Evolutionary conservation across 2,113 vertebrate genomes (phyloP), one percentile per base, ranked within the genome.

Genomic region (Crotalus helleri): DNA sequence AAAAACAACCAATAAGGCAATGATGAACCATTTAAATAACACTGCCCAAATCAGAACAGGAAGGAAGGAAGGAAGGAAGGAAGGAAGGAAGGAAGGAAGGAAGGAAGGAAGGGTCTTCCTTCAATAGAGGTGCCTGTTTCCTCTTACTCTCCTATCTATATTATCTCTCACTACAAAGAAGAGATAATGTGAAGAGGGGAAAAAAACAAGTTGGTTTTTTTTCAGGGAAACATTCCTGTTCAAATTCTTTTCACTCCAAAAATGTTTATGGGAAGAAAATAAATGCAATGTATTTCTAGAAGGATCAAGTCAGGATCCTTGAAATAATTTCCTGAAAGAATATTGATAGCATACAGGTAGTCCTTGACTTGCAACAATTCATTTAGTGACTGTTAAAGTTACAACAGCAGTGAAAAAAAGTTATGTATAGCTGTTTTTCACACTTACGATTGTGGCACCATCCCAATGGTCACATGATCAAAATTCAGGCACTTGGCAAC

Each of bases 301-400:
- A 94, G 89, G 94, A 96, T 93, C 91, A 57, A 55, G 15, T 92
- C 23, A 92, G 90, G 85, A 2, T 8, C 94, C 21, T 92, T 95
- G 69, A 33, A 74, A 74, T 74, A 33, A 74, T 74, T 74, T 74
- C 69, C n/a, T 19, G 3, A 74, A 69, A 13, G 61, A 69, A 69
- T 13, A n/a, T 11, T 69, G 61, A 69, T n/a, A 69, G 10, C 24
- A 61, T 26, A 61, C 58, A 61, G 57, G 26, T 59, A 24, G 23
- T 59, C 58, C 23, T 59, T 59, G 58, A 59, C 23, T 24, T 59
- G 5, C 0, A 59, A 24, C 58, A 59, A 59, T 59, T 59, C 23
- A 59, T 59, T 59, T 85, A 85, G 19, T 85, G 39, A 85, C 5
- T 39, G 58, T 59, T 59, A 59, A 59, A 59, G 58, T 59, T 39